Evolutionary conservation across 2,113 vertebrate genomes (phyloP), one percentile per base, ranked within the genome.

Genomic region (Tringa solitaria): DNA sequence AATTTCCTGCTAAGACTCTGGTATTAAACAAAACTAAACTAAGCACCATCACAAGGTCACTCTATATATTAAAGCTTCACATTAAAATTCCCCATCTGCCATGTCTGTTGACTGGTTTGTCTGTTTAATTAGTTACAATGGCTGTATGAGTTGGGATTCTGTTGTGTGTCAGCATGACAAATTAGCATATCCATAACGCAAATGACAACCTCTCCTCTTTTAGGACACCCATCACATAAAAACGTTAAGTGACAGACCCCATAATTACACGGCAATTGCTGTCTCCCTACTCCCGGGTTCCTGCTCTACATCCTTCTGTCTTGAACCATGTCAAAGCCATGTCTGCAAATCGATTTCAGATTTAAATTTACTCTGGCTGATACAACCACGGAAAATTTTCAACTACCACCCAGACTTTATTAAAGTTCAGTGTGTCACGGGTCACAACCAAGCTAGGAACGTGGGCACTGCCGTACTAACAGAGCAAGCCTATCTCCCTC

Each of bases 61-160:
- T 74, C 51, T 61, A 53, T 63, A 37, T 35, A 82, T 91, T 79
- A 85, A 72, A 69, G 45, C 53, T 39, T 57, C 24, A 54, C 57
- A 73, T 84, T 72, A 67, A 64, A 93, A 78, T 72, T 84, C 76
- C 51, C 90, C 88, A 75, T 80, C 79, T 92, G 73, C 79, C 83
- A 41, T 33, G 24, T 48, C 53, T 84, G 92, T 78, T 92, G 95
- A 89, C 89, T 87, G 77, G 80, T 89, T 92, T 94, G 54, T 87
- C 73, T 89, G 63, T 67, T 95, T 86, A 95, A 91, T 95, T 90
- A 96, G 85, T 78, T 70, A 39, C 63, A 50, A 17, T 12, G 54
- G 61, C 50, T 53, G 45, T 32, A 10, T 14, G 79, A 84, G 79
- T 27, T 3, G n/a, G 57, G 61, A 21, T 65, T 82, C 93, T 92